These are phyloP conservation scores for Pogonomyrmex californicus DNA, from an alignment of 1,140 invertebrate species.

Conservation along the genomic window DNA sequence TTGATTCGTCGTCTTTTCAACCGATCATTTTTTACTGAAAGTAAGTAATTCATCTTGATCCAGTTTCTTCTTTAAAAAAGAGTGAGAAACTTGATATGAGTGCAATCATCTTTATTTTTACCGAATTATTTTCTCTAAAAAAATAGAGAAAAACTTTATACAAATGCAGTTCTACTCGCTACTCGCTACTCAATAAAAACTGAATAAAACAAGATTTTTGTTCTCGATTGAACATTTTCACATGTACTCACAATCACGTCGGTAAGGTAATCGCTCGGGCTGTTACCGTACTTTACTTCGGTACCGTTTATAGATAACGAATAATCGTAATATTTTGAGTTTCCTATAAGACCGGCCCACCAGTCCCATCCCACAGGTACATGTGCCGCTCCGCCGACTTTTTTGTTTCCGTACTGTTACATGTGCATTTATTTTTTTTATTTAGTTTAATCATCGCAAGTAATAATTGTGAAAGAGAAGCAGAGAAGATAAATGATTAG, in stretches of 20 bases:
- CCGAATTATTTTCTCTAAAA: background rate
- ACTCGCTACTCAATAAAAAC: too few relatives aligned
- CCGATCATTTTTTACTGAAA: too few relatives aligned
- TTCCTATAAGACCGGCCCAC: slow-evolving; percentile 93
- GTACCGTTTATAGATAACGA: slow-evolving; percentile 94
- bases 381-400: slow-evolving; percentile 88
- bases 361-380: slow-evolving; percentile 94
- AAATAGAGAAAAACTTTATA: background rate
- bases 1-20: too few relatives aligned
- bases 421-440: slow-evolving; percentile 18
- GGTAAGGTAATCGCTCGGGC: slow-evolving; percentile 91
- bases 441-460: background rate
- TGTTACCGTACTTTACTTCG: slow-evolving; percentile 87
- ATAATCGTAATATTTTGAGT: slow-evolving; percentile 96
- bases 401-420: slow-evolving; percentile 89
- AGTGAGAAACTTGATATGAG: too few relatives aligned
- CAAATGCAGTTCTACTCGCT: slow-evolving; percentile 12
- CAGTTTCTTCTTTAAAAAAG: too few relatives aligned
- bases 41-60: too few relatives aligned
- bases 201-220: background rate
- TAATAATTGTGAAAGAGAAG: background rate
- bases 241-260: slow-evolving; percentile 92
- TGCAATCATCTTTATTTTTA: too few relatives aligned
- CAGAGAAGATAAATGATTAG: background rate
- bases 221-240: background rate